These are phyloP conservation scores for Darwinula stevensoni DNA, from an alignment of 2,888 invertebrate genomes.

Conservation along the genomic window DNA sequence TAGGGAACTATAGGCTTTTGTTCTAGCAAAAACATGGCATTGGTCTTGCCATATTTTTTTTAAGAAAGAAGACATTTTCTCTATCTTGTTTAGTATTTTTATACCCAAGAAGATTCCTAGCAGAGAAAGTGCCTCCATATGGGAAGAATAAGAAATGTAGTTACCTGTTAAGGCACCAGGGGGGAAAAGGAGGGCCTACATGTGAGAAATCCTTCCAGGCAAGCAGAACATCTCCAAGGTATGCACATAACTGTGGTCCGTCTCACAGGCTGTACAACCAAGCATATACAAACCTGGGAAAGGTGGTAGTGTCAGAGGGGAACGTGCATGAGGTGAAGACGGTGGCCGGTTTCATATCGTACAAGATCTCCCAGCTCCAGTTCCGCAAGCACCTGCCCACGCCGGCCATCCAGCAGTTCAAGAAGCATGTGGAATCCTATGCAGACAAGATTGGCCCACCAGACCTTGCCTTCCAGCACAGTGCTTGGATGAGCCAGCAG, in stretches of 20 bases:
- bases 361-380: constrained; percentile 70
- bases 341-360: constrained; percentile 79
- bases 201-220: too few relatives aligned
- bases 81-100: too few relatives aligned
- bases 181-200: too few relatives aligned
- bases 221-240: too few relatives aligned
- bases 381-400: constrained; percentile 64
- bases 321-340: constrained; percentile 78
- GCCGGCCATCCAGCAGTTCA: constrained; percentile 81
- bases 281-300: constrained; percentile 65
- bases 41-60: neutral
- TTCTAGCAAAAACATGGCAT: neutral
- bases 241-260: neutral
- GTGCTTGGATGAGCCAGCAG: constrained; percentile 82
- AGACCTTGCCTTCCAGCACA: constrained; percentile 71
- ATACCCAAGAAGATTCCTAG: too few relatives aligned
- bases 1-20: too few relatives aligned
- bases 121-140: too few relatives aligned
- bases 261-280: constrained; percentile 27
- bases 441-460: constrained; percentile 37
- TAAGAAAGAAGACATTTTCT: neutral
- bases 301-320: constrained; percentile 58
- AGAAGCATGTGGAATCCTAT: constrained; percentile 68
- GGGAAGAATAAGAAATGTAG: too few relatives aligned
- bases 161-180: too few relatives aligned